A percentile compares a stretch with the other conserved stretches of the same genome.
phyloP scores from a whole-genome alignment of 2,888 invertebrate genomes.

The Pimpla rufipes region DNA sequence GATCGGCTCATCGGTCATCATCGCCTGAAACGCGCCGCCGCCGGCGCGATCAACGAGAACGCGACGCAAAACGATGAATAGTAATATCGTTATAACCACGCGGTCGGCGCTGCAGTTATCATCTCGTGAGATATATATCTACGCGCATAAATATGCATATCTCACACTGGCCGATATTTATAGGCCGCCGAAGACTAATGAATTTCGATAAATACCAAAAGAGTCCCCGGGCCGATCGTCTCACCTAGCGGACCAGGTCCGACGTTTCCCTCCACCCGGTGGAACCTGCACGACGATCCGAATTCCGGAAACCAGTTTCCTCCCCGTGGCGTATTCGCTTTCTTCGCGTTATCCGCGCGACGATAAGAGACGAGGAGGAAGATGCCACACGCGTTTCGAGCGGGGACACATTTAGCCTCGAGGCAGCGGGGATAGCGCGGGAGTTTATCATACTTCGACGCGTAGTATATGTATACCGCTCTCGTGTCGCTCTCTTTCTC shows the following conservation, averaged over 20 bases:
- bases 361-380: constrained; percentile 29
- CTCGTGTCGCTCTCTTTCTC: constrained; percentile 48
- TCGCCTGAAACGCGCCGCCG: not conserved
- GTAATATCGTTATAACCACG: constrained; percentile 3
- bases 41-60: constrained; percentile 1
- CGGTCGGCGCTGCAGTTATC: not conserved
- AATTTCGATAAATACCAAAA: constrained; percentile 40
- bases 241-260: constrained; percentile 6
- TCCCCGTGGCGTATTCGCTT: constrained; percentile 71
- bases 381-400: constrained; percentile 31
- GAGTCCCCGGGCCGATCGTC: not conserved
- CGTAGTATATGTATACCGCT: constrained; percentile 9
- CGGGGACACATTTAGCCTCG: constrained; percentile 65
- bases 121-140: not conserved
- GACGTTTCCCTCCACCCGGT: not conserved
- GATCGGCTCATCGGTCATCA: not conserved
- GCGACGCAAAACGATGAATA: constrained; percentile 31
- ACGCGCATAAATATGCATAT: constrained; percentile 5
- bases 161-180: not conserved
- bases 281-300: constrained; percentile 63
- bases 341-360: constrained; percentile 60
- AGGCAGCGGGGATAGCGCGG: constrained; percentile 58
- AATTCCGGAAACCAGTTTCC: constrained; percentile 76
- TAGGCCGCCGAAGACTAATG: constrained; percentile 9
- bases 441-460: constrained; percentile 53